These are phyloP conservation scores for Petrocephalus sullivani DNA, from an alignment of 2,797 vertebrate species.

Conservation along the genomic window DNA sequence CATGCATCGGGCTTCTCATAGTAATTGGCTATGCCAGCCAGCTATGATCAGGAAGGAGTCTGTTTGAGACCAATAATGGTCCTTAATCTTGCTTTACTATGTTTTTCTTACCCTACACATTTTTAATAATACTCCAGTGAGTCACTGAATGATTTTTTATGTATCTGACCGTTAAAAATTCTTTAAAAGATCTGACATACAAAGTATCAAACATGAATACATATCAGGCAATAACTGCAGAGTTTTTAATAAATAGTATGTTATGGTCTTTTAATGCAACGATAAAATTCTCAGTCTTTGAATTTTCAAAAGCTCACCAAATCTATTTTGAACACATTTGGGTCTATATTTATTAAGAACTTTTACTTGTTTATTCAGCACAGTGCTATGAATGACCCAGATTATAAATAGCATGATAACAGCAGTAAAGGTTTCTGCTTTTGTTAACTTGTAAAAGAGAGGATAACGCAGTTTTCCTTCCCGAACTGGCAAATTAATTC, in stretches of 20 bases:
- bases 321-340: background rate
- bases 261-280: background rate
- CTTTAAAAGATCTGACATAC: background rate
- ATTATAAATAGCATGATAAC: background rate
- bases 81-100: background rate
- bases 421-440: background rate
- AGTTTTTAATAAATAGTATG: background rate
- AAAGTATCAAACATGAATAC: background rate
- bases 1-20: background rate
- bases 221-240: background rate
- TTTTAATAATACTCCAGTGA: background rate
- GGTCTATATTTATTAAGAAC: background rate
- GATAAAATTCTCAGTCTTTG: background rate
- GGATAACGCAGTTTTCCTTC: background rate
- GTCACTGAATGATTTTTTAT: background rate
- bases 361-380: background rate
- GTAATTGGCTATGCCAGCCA: background rate
- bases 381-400: background rate
- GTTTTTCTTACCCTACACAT: background rate
- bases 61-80: background rate
- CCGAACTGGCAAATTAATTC: background rate
- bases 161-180: background rate
- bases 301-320: background rate
- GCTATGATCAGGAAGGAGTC: background rate
- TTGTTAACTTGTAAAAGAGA: background rate